phyloP scores from a whole-genome alignment of 1,140 invertebrate species.

The Lerema accius region DNA sequence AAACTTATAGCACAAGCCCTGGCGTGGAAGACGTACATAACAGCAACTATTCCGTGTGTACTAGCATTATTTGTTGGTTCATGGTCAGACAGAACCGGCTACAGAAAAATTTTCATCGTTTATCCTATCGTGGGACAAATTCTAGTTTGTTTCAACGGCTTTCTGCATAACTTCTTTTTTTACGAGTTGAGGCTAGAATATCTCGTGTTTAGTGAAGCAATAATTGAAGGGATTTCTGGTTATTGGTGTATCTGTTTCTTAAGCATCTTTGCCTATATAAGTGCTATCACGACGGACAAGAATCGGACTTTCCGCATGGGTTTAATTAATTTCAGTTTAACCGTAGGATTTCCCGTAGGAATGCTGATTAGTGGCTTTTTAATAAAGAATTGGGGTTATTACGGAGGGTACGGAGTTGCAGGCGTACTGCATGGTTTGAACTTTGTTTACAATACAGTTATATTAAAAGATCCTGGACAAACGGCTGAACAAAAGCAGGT shows the following conservation, averaged over 20 bases:
- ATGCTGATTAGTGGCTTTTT: slow-evolving; percentile 66
- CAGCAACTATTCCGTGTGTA: slow-evolving; percentile 81
- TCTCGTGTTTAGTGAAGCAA: slow-evolving; percentile 73
- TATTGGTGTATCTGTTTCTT: slow-evolving; percentile 78
- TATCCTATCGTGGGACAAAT: slow-evolving; percentile 61
- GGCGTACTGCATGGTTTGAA: slow-evolving; percentile 58
- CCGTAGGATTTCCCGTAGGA: slow-evolving; percentile 76
- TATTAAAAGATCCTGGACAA: slow-evolving; percentile 83
- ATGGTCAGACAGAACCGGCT: slow-evolving; percentile 82
- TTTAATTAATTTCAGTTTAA: slow-evolving; percentile 81
- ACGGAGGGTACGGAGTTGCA: slow-evolving; percentile 50
- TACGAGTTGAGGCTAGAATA: slow-evolving; percentile 73
- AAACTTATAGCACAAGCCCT: slow-evolving; percentile 53
- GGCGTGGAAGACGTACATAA: slow-evolving; percentile 59
- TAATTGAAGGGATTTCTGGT: slow-evolving; percentile 59
- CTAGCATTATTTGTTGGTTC: slow-evolving; percentile 85
- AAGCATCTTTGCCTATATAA: slow-evolving; percentile 82
- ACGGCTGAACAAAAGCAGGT: slow-evolving; percentile 84
- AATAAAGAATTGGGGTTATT: slow-evolving; percentile 36
- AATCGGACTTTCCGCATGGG: slow-evolving; percentile 83
- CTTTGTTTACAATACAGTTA: slow-evolving; percentile 57
- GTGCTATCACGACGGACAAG: slow-evolving; percentile 80
- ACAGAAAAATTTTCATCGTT: slow-evolving; percentile 83
- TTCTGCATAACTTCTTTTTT: slow-evolving; percentile 81
- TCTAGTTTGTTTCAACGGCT: slow-evolving; percentile 66